Conservation (phyloP, 2,888 invertebrate species). For the Parnassius mnemosyne region DNA sequence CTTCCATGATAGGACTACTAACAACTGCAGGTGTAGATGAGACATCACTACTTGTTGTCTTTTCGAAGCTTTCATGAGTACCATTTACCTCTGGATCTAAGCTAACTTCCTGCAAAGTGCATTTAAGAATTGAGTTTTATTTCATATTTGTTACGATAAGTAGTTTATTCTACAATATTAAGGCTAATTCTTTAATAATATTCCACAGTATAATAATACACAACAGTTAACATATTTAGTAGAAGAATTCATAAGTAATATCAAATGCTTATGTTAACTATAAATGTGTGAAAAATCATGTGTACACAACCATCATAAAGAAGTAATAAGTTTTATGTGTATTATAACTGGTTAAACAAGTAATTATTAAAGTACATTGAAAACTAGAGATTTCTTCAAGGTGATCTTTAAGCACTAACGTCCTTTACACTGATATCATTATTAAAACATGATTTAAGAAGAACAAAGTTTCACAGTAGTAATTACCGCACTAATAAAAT, state of each 20-base stretch:
- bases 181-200: too few relatives aligned
- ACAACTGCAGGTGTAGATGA: slow-evolving; percentile 72
- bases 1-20: slow-evolving; percentile 79
- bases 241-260: background rate
- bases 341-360: too few relatives aligned
- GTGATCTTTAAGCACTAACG: slow-evolving; percentile 23
- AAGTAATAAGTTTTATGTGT: too few relatives aligned
- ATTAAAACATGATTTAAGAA: slow-evolving; percentile 17
- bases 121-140: background rate
- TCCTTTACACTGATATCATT: slow-evolving; percentile 22
- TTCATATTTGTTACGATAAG: too few relatives aligned
- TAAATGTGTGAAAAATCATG: background rate
- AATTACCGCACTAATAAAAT: slow-evolving; percentile 11
- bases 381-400: slow-evolving; percentile 26
- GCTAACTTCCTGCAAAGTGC: slow-evolving; percentile 64
- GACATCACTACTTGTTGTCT: slow-evolving; percentile 57
- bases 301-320: background rate
- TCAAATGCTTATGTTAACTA: background rate
- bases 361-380: too few relatives aligned
- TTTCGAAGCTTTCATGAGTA: slow-evolving; percentile 61
- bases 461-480: slow-evolving; percentile 2
- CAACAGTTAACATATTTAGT: too few relatives aligned
- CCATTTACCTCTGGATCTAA: slow-evolving; percentile 73
- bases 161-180: too few relatives aligned
- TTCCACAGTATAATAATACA: too few relatives aligned